A percentile compares a stretch with the other conserved stretches of the same genome.
Conservation (phyloP, 2,797 vertebrate genomes). For the Mallotus villosus region DNA sequence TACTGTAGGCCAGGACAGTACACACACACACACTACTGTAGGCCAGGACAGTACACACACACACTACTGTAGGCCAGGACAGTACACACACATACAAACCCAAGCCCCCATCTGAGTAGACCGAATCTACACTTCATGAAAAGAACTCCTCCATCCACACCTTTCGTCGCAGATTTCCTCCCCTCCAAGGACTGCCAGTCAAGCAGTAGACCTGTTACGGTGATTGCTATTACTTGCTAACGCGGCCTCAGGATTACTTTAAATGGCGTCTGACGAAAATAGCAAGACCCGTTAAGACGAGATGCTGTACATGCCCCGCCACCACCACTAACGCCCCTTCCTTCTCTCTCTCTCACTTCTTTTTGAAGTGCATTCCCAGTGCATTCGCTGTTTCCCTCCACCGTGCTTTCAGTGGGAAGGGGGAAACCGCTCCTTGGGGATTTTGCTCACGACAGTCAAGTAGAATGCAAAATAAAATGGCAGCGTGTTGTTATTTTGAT, state of each 20-base stretch:
- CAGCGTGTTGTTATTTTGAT: background rate
- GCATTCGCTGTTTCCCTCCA: too few species aligned
- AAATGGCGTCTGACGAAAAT: constrained; percentile 18
- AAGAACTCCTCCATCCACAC: constrained; percentile 21
- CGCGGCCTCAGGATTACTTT: constrained; percentile 12
- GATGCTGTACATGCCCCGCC: background rate
- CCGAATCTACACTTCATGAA: constrained; percentile 24
- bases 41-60: too few species aligned
- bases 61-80: too few species aligned
- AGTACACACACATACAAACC: background rate
- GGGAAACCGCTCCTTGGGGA: background rate
- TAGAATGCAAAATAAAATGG: background rate
- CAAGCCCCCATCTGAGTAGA: constrained; percentile 8
- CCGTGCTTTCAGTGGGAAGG: background rate
- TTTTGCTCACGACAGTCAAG: background rate
- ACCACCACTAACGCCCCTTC: background rate
- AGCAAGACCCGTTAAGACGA: background rate
- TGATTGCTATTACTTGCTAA: constrained; percentile 21
- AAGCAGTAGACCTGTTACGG: constrained; percentile 8
- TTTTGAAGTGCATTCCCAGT: too few species aligned
- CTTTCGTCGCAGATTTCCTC: too few species aligned
- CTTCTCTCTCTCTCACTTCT: background rate
- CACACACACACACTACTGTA: background rate
- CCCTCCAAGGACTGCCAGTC: too few species aligned
- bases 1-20: too few species aligned